A percentile compares a stretch with the other conserved stretches of the same genome.
Conservation (phyloP, 2,113 vertebrate genomes). For the Sardina pilchardus region DNA sequence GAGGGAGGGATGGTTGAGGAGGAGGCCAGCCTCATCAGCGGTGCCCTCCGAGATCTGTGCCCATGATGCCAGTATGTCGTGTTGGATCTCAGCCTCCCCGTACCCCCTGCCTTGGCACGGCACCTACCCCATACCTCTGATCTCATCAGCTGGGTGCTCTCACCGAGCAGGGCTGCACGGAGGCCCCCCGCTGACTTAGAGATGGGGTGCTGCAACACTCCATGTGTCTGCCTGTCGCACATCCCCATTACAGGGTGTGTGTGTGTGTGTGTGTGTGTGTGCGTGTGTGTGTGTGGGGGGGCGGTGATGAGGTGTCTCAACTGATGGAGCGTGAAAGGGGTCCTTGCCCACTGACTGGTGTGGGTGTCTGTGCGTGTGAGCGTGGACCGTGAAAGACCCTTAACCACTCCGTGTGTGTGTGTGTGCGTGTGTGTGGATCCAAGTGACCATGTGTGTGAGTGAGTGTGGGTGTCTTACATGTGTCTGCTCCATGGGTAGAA, state of each 20-base stretch:
- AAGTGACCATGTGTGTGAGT: background rate
- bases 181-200: too few relatives aligned
- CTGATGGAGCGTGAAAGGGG: background rate
- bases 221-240: background rate
- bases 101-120: background rate
- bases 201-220: background rate
- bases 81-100: background rate
- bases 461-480: too few relatives aligned
- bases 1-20: slow-evolving; percentile 20
- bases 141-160: too few relatives aligned
- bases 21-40: background rate
- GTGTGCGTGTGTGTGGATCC: background rate
- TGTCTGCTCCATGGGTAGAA: background rate
- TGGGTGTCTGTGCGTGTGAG: background rate
- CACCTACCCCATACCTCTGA: too few relatives aligned
- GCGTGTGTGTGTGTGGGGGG: background rate
- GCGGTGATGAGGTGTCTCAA: background rate
- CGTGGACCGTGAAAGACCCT: background rate
- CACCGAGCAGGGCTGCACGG: too few relatives aligned
- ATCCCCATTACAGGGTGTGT: background rate
- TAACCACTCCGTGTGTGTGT: background rate
- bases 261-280: slow-evolving; percentile 1
- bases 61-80: background rate
- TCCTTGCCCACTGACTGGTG: background rate
- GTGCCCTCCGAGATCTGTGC: background rate